Evolutionary conservation across 2,888 invertebrate genomes (phyloP).

Genomic region (Chorisops tibialis): DNA sequence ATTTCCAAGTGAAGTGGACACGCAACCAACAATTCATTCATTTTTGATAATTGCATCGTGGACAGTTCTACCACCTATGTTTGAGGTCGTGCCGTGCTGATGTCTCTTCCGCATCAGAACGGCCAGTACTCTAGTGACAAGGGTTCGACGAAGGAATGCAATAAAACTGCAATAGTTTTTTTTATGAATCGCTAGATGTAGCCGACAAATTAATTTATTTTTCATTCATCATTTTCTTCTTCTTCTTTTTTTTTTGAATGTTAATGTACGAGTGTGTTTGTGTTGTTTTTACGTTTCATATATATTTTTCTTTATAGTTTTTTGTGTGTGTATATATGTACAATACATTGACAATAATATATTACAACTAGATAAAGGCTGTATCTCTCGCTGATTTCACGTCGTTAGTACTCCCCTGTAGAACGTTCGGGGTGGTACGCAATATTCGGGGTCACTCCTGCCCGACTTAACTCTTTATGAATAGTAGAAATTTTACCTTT

Average conservation of each 20-base stretch:
- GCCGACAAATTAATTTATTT: constrained; percentile 27
- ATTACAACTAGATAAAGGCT: constrained; percentile 33
- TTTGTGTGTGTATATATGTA: constrained; percentile 28
- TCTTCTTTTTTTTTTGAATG: neutral
- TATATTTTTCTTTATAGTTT: neutral
- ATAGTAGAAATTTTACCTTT: neutral
- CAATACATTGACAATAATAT: constrained; percentile 32
- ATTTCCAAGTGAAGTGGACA: neutral
- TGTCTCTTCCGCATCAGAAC: neutral
- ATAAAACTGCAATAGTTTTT: constrained; percentile 1
- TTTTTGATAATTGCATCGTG: neutral
- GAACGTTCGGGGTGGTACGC: too few relatives aligned
- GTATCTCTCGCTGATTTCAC: constrained; percentile 24
- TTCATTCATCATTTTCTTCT: constrained; percentile 21
- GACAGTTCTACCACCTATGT: neutral
- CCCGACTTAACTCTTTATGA: neutral
- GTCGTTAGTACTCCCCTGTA: neutral
- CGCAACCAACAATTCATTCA: constrained; percentile 11
- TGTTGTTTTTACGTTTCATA: neutral
- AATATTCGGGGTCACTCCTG: too few relatives aligned
- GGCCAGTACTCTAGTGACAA: neutral
- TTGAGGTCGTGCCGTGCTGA: neutral
- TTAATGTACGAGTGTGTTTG: constrained; percentile 1
- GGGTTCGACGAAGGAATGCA: neutral
- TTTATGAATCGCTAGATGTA: constrained; percentile 26